Percentiles rank a stretch among this genome's conserved stretches.
Conservation (phyloP, 37 sponge, comb jelly and placozoan genomes). For the Cladorhizidae sp. region DNA sequence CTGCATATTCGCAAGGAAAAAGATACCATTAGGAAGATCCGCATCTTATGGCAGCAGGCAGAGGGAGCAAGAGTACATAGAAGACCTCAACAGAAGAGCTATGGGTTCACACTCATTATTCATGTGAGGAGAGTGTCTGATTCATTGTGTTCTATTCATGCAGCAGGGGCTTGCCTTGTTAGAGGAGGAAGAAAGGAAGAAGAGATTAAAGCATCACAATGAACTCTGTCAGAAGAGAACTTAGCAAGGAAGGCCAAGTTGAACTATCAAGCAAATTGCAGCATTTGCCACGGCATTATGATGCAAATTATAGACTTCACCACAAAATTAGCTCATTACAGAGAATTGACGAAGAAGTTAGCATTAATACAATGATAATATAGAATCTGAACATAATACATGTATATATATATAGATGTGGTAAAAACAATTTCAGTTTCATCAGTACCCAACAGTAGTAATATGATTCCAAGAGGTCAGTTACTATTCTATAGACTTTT, state of each 20-base stretch:
- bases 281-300: conserved; percentile 54
- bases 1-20: conserved; percentile 91
- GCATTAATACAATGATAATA: background rate
- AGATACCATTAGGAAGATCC: conserved; percentile 78
- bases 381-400: too few relatives aligned
- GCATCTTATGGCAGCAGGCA: conserved; percentile 68
- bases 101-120: conserved; percentile 22
- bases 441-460: background rate
- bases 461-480: background rate
- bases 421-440: background rate
- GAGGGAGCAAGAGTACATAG: conserved; percentile 77
- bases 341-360: conserved; percentile 73
- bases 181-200: conserved; percentile 57
- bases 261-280: conserved; percentile 60
- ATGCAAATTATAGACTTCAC: conserved; percentile 78
- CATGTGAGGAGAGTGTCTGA: too few relatives aligned
- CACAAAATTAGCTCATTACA: conserved; percentile 74
- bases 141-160: background rate
- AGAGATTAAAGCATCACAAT: conserved; percentile 43
- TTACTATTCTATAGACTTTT: too few relatives aligned
- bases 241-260: conserved; percentile 40
- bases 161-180: conserved; percentile 41
- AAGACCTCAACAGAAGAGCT: conserved; percentile 81
- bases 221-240: conserved; percentile 33
- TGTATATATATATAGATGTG: too few relatives aligned